Conservation (phyloP, 2,888 invertebrate species). For the Drosophila anomelani region DNA sequence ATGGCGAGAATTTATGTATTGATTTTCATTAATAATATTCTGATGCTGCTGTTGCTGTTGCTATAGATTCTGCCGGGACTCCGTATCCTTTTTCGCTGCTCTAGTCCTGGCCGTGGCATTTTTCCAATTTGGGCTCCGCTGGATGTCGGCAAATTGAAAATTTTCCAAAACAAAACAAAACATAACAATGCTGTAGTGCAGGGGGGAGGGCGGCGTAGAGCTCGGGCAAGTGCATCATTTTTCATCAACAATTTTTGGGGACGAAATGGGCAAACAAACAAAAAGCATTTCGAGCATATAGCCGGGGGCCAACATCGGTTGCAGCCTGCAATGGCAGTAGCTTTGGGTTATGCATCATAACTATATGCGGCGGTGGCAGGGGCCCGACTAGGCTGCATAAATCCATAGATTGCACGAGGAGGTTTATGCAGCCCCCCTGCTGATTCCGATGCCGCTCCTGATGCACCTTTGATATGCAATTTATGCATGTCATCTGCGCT, state of each 20-base stretch:
- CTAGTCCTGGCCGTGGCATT: conserved; percentile 51
- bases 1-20: conserved; percentile 76
- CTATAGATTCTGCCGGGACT: background rate
- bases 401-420: conserved; percentile 71
- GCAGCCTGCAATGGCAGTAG: conserved; percentile 47
- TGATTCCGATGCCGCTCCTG: conserved; percentile 52
- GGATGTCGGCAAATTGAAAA: conserved; percentile 75
- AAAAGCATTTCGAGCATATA: conserved; percentile 62
- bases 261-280: conserved; percentile 55
- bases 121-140: conserved; percentile 70
- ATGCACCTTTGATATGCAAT: conserved; percentile 79
- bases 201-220: conserved; percentile 5
- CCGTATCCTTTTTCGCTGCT: conserved; percentile 25
- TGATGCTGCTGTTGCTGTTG: conserved; percentile 22
- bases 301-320: conserved; percentile 51
- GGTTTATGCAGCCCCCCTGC: conserved; percentile 30
- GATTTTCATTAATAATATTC: conserved; percentile 76
- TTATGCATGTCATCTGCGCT: conserved; percentile 75
- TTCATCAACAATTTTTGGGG: conserved; percentile 57
- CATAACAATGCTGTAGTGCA: conserved; percentile 40
- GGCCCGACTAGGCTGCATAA: conserved; percentile 63
- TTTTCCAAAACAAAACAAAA: conserved; percentile 69
- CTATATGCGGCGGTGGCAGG: conserved; percentile 51
- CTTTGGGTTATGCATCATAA: conserved; percentile 77
- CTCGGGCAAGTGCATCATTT: conserved; percentile 75